phyloP scores from a whole-genome alignment of 2,888 invertebrate genomes.

The Melinaea menophilus region DNA sequence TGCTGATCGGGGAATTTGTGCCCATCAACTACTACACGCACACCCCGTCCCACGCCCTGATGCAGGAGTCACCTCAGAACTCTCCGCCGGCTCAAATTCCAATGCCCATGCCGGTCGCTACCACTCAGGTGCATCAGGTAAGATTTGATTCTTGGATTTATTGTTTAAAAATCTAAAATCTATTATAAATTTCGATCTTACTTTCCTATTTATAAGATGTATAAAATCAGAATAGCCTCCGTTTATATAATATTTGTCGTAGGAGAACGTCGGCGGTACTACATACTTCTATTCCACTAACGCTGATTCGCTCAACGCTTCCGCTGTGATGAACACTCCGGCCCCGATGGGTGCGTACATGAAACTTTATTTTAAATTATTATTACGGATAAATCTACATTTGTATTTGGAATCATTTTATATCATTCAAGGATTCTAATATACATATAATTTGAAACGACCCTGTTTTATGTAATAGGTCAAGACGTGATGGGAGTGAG shows the following conservation, averaged over 20 bases:
- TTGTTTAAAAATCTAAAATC: too few species aligned
- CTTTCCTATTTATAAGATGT: too few species aligned
- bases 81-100: conserved; percentile 50
- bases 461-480: conserved; percentile 19
- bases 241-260: conserved; percentile 40
- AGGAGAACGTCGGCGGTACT: conserved; percentile 96
- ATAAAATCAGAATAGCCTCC: too few species aligned
- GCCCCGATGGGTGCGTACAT: conserved; percentile 54
- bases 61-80: conserved; percentile 59
- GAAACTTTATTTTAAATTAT: neutral
- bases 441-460: too few species aligned
- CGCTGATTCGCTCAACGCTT: conserved; percentile 69
- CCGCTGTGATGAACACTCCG: conserved; percentile 57
- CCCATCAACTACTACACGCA: conserved; percentile 59
- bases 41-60: conserved; percentile 37
- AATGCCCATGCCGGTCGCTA: conserved; percentile 36
- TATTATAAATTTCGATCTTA: too few species aligned
- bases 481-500: conserved; percentile 20
- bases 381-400: neutral
- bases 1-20: conserved; percentile 61
- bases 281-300: conserved; percentile 93
- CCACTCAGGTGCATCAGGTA: conserved; percentile 69
- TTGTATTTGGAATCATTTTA: too few species aligned
- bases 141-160: neutral
- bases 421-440: neutral